phyloP scores from a whole-genome alignment of 2,888 invertebrate genomes.

The Penaeus monodon region DNA sequence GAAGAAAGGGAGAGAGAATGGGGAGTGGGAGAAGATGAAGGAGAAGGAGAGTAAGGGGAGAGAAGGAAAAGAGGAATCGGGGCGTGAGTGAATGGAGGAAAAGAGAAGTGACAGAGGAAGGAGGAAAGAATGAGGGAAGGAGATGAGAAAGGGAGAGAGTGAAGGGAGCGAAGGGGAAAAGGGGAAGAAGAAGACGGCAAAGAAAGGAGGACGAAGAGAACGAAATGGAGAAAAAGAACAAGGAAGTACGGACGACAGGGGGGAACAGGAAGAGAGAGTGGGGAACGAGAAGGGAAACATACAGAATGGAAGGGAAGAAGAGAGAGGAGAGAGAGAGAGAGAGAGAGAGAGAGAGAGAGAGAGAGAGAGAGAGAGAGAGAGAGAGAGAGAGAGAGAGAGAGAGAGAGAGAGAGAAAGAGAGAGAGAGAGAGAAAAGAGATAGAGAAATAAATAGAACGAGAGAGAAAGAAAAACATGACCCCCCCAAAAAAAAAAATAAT shows the following conservation, averaged over 20 bases:
- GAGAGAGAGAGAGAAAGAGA: conserved; percentile 6
- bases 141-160: not conserved
- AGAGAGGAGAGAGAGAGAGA: not conserved
- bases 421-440: not conserved
- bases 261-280: too few species aligned
- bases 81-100: not conserved
- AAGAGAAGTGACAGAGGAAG: not conserved
- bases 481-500: too few species aligned
- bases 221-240: not conserved
- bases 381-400: not conserved
- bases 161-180: not conserved
- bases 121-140: not conserved
- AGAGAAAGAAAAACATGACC: too few species aligned
- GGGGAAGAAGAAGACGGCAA: too few species aligned
- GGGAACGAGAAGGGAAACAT: not conserved
- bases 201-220: not conserved
- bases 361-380: not conserved
- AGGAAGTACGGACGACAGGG: not conserved
- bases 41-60: not conserved
- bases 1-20: not conserved
- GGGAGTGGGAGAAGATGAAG: not conserved
- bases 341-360: not conserved
- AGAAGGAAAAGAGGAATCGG: not conserved
- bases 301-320: not conserved
- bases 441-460: not conserved